A percentile compares a stretch with the other conserved stretches of the same genome.
Evolutionary conservation across 2,888 invertebrate species (phyloP).

Genomic region (Globia sparganii): DNA sequence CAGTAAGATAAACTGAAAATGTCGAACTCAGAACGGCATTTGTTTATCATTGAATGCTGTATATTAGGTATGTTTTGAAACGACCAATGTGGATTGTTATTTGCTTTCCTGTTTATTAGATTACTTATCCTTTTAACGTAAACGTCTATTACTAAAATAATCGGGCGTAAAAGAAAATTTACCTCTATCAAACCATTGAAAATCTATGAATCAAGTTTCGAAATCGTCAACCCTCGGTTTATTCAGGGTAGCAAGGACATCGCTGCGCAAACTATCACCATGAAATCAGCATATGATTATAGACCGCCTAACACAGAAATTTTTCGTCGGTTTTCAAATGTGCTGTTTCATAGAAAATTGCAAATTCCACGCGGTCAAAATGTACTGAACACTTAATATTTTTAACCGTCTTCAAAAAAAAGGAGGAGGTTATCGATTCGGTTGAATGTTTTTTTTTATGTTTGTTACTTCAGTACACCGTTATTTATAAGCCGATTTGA

Average conservation of each 20-base stretch:
- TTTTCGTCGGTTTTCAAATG: not conserved
- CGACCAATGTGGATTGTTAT: slow-evolving; percentile 11
- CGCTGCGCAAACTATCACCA: too few relatives aligned
- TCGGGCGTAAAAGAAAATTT: not conserved
- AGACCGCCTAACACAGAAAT: not conserved
- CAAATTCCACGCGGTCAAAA: not conserved
- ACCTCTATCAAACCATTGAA: not conserved
- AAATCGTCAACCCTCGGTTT: too few relatives aligned
- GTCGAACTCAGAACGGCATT: slow-evolving; percentile 17
- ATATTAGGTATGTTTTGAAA: slow-evolving; percentile 21
- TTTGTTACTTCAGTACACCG: too few relatives aligned
- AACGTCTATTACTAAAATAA: not conserved
- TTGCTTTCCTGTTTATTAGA: slow-evolving; percentile 26
- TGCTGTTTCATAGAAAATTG: not conserved
- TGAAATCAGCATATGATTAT: too few relatives aligned
- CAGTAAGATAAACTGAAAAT: slow-evolving; percentile 36
- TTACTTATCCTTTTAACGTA: not conserved
- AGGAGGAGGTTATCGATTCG: too few relatives aligned
- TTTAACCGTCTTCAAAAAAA: too few relatives aligned
- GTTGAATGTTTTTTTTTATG: too few relatives aligned
- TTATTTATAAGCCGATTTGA: too few relatives aligned
- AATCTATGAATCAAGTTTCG: not conserved
- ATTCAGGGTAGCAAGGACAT: too few relatives aligned
- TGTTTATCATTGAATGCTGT: slow-evolving; percentile 43
- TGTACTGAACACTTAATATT: not conserved